These are phyloP conservation scores for Caerostris extrusa DNA, from an alignment of 1,140 invertebrate genomes.

Conservation along the genomic window DNA sequence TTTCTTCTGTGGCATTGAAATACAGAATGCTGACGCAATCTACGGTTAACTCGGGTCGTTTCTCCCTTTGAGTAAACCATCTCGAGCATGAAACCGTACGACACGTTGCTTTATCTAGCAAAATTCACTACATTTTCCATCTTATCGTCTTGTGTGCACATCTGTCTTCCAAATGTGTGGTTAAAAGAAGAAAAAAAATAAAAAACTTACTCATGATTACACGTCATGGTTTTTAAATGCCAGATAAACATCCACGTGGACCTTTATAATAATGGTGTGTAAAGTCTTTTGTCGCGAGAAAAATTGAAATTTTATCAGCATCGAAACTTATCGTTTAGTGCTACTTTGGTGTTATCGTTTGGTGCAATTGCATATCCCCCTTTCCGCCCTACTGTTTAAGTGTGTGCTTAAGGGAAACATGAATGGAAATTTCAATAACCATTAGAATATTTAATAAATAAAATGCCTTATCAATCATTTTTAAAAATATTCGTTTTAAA, in stretches of 20 bases:
- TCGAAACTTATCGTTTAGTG: not conserved
- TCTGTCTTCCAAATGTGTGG: not conserved
- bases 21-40: too few relatives aligned
- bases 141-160: not conserved
- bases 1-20: too few relatives aligned
- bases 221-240: not conserved
- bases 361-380: not conserved
- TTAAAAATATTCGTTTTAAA: too few relatives aligned
- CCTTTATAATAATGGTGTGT: not conserved
- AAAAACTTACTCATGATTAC: not conserved
- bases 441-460: too few relatives aligned
- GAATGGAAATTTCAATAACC: not conserved
- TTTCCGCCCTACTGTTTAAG: not conserved
- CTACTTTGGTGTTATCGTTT: not conserved
- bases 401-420: not conserved
- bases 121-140: not conserved
- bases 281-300: not conserved
- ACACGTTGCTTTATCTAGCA: constrained; percentile 6
- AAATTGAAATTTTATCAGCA: not conserved
- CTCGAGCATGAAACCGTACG: not conserved
- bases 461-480: too few relatives aligned
- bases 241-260: not conserved
- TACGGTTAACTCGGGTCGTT: not conserved
- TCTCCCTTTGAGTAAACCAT: constrained; percentile 2
- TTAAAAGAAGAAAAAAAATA: not conserved